Evolutionary conservation across 2,113 vertebrate species (phyloP).

Genomic region (Carollia perspicillata): DNA sequence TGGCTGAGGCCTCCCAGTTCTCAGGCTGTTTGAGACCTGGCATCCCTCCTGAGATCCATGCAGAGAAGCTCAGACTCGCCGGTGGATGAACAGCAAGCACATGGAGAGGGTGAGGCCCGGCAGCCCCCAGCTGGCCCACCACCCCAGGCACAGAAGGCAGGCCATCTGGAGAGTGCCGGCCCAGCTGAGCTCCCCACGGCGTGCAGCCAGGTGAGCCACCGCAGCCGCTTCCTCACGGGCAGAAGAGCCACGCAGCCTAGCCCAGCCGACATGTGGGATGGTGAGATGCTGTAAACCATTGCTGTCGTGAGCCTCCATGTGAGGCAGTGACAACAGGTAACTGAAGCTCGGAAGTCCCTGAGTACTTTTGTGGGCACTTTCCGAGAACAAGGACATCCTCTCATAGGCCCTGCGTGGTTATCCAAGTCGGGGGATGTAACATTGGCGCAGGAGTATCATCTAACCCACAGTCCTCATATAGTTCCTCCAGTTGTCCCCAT

Average conservation of each 20-base stretch:
- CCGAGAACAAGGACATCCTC: not conserved
- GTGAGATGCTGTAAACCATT: accelerated
- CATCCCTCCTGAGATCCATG: not conserved
- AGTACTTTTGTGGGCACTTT: not conserved
- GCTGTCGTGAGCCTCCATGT: not conserved
- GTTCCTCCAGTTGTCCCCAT: not conserved
- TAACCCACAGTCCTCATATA: not conserved
- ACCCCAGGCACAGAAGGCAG: not conserved
- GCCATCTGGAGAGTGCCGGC: not conserved
- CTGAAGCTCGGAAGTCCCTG: accelerated
- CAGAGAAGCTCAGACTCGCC: not conserved
- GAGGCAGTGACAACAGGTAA: no score
- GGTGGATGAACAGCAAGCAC: not conserved
- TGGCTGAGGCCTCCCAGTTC: not conserved
- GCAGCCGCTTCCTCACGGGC: not conserved
- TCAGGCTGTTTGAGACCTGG: not conserved
- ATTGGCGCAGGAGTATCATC: accelerated
- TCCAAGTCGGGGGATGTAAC: not conserved
- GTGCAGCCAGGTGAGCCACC: not conserved
- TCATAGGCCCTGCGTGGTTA: not conserved
- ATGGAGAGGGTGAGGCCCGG: not conserved
- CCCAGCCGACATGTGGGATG: not conserved
- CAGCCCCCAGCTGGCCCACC: not conserved
- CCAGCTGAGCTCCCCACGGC: not conserved
- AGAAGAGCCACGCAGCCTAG: not conserved